These are phyloP conservation scores for Centropus unirufus DNA, from an alignment of 2,113 vertebrate genomes.

Conservation along the genomic window DNA sequence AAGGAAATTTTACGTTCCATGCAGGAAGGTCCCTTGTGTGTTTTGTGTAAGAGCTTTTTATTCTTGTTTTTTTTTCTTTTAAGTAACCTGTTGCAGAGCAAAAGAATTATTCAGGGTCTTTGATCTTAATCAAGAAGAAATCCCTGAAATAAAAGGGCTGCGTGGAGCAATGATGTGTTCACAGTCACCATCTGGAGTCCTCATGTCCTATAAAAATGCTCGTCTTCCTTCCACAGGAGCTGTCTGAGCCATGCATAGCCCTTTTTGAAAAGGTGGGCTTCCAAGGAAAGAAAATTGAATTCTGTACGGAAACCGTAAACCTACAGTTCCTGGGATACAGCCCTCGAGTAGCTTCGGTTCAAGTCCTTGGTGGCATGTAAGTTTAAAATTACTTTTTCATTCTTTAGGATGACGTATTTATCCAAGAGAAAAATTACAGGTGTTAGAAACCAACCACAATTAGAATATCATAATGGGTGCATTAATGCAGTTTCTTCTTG, in stretches of 20 bases:
- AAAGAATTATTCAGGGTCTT: not conserved
- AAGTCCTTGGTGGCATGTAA: constrained; percentile 93
- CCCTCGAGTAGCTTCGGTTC: constrained; percentile 83
- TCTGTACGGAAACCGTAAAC: constrained; percentile 80
- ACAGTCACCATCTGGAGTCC: not conserved
- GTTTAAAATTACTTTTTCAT: constrained; percentile 65
- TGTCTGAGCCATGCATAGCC: constrained; percentile 87
- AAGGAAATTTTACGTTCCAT: not conserved
- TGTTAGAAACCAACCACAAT: not conserved
- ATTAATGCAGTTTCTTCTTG: not conserved
- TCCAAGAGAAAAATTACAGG: not conserved
- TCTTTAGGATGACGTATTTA: not conserved
- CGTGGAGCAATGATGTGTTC: not conserved
- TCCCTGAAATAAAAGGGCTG: not conserved
- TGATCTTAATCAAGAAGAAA: not conserved
- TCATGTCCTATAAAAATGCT: not conserved
- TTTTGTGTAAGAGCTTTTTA: not conserved
- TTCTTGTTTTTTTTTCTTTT: not conserved
- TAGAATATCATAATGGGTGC: not conserved
- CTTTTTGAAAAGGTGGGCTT: constrained; percentile 87
- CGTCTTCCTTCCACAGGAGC: constrained; percentile 79
- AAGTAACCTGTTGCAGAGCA: not conserved
- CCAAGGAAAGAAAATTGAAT: constrained; percentile 84
- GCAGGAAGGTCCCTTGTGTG: not conserved
- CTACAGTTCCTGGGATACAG: constrained; percentile 82